Conservation (phyloP, 2,888 invertebrate genomes). For the Gibbula magus region DNA sequence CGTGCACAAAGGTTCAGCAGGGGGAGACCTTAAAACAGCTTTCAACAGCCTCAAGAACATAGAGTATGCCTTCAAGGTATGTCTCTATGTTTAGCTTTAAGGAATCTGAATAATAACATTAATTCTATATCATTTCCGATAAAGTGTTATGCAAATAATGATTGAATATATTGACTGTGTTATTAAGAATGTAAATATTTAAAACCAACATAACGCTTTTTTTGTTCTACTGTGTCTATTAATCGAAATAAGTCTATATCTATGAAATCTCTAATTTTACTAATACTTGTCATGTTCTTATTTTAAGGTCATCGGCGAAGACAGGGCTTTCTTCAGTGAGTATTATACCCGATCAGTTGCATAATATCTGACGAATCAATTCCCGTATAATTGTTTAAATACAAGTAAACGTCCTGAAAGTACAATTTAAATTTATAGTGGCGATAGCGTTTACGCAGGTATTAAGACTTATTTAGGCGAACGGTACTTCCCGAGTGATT, state of each 20-base stretch:
- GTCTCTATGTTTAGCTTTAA: not conserved
- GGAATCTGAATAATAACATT: not conserved
- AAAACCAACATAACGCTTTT: too few species aligned
- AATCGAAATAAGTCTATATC: too few species aligned
- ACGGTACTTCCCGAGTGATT: too few species aligned
- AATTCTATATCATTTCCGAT: not conserved
- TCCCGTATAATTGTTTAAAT: too few species aligned
- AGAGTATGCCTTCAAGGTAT: not conserved
- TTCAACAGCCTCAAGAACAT: not conserved
- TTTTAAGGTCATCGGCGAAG: not conserved
- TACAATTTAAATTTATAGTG: too few species aligned
- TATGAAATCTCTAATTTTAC: not conserved
- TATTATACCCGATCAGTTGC: not conserved
- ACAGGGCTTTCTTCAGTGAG: constrained; percentile 8
- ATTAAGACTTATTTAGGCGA: too few species aligned
- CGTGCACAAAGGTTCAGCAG: not conserved
- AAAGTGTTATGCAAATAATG: too few species aligned
- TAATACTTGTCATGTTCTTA: not conserved
- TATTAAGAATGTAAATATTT: too few species aligned
- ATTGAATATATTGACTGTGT: too few species aligned
- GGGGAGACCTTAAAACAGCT: not conserved
- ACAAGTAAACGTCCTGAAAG: too few species aligned
- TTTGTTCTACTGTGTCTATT: too few species aligned
- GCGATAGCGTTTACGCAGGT: too few species aligned
- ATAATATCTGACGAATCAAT: not conserved